These are phyloP conservation scores for Ptychodera flava DNA, from an alignment of 35 echinoderm and acorn worm genomes.

Conservation along the genomic window DNA sequence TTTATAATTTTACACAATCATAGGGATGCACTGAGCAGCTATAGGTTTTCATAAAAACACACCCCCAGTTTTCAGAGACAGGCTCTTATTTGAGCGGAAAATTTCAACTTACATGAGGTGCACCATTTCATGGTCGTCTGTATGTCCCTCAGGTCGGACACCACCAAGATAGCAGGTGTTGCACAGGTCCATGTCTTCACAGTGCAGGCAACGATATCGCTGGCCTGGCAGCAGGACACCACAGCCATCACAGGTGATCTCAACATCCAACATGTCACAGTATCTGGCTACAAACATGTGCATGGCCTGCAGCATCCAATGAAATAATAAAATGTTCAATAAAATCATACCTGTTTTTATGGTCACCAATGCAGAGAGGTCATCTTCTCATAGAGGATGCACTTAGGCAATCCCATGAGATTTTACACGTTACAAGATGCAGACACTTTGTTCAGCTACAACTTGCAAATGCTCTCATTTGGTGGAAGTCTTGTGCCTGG, in stretches of 20 bases:
- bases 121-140: constrained; percentile 83
- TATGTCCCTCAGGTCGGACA: constrained; percentile 70
- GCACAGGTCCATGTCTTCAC: constrained; percentile 93
- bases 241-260: constrained; percentile 89
- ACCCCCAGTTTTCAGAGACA: no score
- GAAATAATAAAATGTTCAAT: constrained; percentile 7
- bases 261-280: constrained; percentile 71
- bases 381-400: no score
- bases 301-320: constrained; percentile 50
- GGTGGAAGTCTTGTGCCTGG: no score
- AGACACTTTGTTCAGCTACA: no score
- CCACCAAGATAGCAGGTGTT: constrained; percentile 91
- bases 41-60: no score
- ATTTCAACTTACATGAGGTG: constrained; percentile 73
- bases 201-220: constrained; percentile 67
- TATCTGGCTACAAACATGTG: constrained; percentile 96
- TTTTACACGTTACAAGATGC: no score
- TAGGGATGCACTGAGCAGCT: no score
- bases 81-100: no score
- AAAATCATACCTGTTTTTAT: constrained; percentile 19
- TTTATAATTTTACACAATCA: no score
- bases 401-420: no score
- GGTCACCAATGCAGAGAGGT: not conserved
- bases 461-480: no score
- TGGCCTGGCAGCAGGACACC: constrained; percentile 41